Base-by-base conservation (phyloP, 1,140 invertebrate genomes). In the Rhopalosiphum maidis region DNA sequence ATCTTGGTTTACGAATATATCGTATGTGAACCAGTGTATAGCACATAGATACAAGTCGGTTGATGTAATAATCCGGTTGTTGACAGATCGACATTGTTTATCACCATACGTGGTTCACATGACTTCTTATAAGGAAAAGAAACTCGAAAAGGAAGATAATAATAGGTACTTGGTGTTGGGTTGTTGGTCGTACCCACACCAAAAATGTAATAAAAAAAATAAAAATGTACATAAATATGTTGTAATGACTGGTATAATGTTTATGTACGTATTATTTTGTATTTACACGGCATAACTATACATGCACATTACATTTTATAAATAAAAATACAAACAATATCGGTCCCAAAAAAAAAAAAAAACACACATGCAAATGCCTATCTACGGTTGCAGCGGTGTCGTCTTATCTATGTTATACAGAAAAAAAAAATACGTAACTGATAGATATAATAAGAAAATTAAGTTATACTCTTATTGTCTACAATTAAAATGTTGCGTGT, bases 21-120 rank as follows among this genome's bases (percentile, higher is more conserved):
- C 23, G 18, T 87, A 87, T 46, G 46, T 35, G 46, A 51, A 48
- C 86, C 9, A 86, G 43, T 46, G 23, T 48, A 87, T 46, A 87
- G 41, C 37, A 86, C 41, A 25, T n/a, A 46, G 8, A 48, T 48
- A 86, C 37, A 11, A 51, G 46, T n/a, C 15, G 15, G 86, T 87
- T 87, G 86, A 87, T 87, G 46, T 87, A 48, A 87, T 87, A 87
- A 87, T 87, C 86, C 86, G 86, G 86, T 87, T 87, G 86, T 87
- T 87, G 30, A 87, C 86, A 87, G 86, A 87, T 87, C 30, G 46
- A 51, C 46, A 46, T 87, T 87, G 43, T 87, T 51, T 87, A 87
- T 37, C 37, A 11, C 30, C 5, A 30, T 30, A 86, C 41, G 41
- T n/a, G 46, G 86, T 87, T 48, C 43, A 11, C 86, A 87, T 87